Base-by-base conservation (phyloP, 2,888 invertebrate species). In the Mesorhabditis belari region DNA sequence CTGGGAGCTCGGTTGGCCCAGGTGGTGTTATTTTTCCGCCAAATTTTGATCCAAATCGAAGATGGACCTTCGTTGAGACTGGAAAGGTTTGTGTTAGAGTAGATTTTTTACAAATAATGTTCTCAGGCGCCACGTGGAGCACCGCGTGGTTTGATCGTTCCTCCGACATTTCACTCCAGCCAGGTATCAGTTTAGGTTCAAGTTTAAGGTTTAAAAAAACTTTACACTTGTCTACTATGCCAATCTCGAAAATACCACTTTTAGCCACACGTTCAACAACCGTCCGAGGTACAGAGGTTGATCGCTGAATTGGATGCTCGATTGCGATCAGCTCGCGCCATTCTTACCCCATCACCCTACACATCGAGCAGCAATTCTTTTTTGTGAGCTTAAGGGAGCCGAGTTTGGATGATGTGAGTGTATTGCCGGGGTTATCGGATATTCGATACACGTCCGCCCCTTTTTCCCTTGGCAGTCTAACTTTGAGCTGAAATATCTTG, bases 21-120 rank as follows among this genome's bases (percentile, higher is more conserved):
- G 44, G 44, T 35, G 44, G 44, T 9, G 44, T 35, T 9, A n/a
- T 60, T 0, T 49, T 61, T 21, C 70, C 69, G 9, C 60, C 69
- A 3, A 71, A 71, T 56, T 74, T 67, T 50, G 70, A 74, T 64
- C 73, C 73, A 3, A 67, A 59, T 23, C 55, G 79, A 4, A 49
- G 79, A 27, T 79, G 79, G 79, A 79, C 79, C 4, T 79, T 79
- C 61, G 75, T 79, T 12, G 79, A 76, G 26, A 74, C 73, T 9
- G 72, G 75, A 35, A 67, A 67, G 53, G 72, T 72, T 3, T 6
- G 61, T 17, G 44, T 17, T 9, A 1, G 12, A 2, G 44, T 17
- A n/a, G n/a, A n/a, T 17, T 9, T 1, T 9, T 17, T 1, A 35
- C 12, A 1, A n/a, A 35, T 9, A 35, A n/a, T 1, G 44, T 1